phyloP scores from a whole-genome alignment of 92 coral and sea anemone genomes.

The Epizoanthus fatuus region DNA sequence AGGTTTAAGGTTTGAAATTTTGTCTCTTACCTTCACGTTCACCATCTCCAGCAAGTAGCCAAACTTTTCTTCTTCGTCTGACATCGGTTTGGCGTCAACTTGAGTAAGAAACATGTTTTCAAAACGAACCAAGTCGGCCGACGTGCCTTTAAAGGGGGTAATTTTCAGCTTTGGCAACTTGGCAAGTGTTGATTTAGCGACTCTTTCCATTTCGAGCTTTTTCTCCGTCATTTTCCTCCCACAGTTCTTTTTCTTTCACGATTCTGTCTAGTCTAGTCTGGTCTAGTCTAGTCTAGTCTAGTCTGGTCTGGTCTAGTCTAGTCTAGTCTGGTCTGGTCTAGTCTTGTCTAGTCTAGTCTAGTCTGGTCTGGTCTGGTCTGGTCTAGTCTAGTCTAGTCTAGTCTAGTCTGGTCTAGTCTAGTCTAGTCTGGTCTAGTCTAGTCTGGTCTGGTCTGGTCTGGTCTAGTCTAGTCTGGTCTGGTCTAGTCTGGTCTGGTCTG shows the following conservation, averaged over 20 bases:
- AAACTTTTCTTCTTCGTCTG: conserved; percentile 61
- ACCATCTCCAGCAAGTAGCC: conserved; percentile 71
- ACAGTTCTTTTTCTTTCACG: conserved; percentile 38
- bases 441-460: too few species aligned
- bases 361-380: too few species aligned
- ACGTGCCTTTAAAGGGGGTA: conserved; percentile 57
- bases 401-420: too few species aligned
- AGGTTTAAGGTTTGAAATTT: conserved; percentile 44
- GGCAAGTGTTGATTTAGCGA: conserved; percentile 18
- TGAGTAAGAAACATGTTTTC: conserved; percentile 54
- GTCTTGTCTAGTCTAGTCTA: too few species aligned
- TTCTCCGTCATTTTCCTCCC: conserved; percentile 65
- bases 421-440: too few species aligned
- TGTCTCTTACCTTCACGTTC: conserved; percentile 60
- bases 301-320: too few species aligned
- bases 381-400: too few species aligned
- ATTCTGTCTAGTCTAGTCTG: too few species aligned
- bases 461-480: too few species aligned
- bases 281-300: too few species aligned
- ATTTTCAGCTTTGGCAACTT: conserved; percentile 56
- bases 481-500: too few species aligned
- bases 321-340: too few species aligned
- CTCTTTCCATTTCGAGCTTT: conserved; percentile 53
- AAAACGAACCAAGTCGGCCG: conserved; percentile 63
- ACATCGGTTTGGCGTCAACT: conserved; percentile 43